These are phyloP conservation scores for Hyla sarda DNA, from an alignment of 2,113 vertebrate genomes.

Conservation along the genomic window DNA sequence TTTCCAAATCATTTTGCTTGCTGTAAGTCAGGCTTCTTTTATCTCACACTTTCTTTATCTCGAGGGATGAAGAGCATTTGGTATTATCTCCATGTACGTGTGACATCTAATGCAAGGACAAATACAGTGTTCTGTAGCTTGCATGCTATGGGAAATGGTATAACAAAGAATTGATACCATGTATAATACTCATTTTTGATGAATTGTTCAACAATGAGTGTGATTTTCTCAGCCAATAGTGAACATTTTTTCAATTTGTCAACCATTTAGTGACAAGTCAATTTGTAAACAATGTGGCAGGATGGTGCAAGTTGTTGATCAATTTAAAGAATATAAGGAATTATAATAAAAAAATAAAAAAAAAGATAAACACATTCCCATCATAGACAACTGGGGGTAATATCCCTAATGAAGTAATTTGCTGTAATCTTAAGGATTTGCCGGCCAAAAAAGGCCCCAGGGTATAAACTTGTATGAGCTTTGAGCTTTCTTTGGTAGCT, in stretches of 20 bases:
- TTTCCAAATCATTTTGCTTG: constrained; percentile 18
- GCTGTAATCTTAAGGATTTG: background rate
- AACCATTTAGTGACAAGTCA: background rate
- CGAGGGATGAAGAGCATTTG: background rate
- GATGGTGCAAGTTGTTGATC: too few relatives aligned
- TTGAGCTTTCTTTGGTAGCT: too few relatives aligned
- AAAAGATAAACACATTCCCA: background rate
- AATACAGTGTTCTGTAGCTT: background rate
- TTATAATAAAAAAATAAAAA: too few relatives aligned
- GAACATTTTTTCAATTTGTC: background rate
- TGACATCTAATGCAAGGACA: constrained; percentile 27
- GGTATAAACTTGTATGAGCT: too few relatives aligned
- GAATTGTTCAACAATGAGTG: background rate
- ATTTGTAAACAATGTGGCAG: too few relatives aligned
- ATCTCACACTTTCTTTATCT: constrained; percentile 10
- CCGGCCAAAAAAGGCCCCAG: background rate
- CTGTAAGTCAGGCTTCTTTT: constrained; percentile 4
- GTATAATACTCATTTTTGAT: background rate
- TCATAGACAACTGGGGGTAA: background rate
- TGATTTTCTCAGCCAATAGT: background rate
- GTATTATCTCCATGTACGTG: background rate
- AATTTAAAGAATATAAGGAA: too few relatives aligned
- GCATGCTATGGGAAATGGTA: background rate
- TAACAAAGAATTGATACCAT: background rate
- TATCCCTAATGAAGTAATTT: background rate